Evolutionary conservation across 1,140 invertebrate genomes (phyloP), one percentile per base, ranked within the genome.

Genomic region (Riptortus pedestris): DNA sequence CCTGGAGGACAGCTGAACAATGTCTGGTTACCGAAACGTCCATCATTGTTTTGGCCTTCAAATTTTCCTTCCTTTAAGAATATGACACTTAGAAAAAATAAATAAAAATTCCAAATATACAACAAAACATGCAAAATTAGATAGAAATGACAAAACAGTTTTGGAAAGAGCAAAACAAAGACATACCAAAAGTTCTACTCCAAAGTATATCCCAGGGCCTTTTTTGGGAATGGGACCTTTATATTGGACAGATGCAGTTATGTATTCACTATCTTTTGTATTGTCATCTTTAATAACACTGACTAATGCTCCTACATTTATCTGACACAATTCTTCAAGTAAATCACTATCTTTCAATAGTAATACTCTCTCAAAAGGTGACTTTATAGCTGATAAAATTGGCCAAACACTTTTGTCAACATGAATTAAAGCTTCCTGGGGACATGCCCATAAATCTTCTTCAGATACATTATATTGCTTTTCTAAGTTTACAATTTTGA

Each of bases 181-280:
- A 29, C 67, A 60, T 69, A 70, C 68, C 71, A 70, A 68, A 38
- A 71, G 28, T 51, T 70, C 71, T 48, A 72, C 66, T 68, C 70
- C 70, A 68, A 67, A 72, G 64, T 68, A 70, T 38, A 60, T 51
- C 63, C 70, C 71, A 62, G 60, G 67, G 16, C 71, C 71, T 61
- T 67, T 62, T 55, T 66, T 66, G 31, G 60, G 29, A 38, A 71
- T 62, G 29, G 66, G 66, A 29, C 69, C 69, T 65, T 68, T 70
- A 62, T 67, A 71, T 58, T 63, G 68, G 29, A 72, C 66, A 31
- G 68, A 43, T n/a, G 67, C 67, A 29, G 43, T 26, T 29, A 62
- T 28, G 28, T 48, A 59, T n/a, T 62, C 22, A 57, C 27, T 57
- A 20, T 66, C 62, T 14, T 38, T 38, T n/a, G n/a, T n/a, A 11